Percentiles rank a stretch among this genome's conserved stretches.
Conservation (phyloP, 1,140 invertebrate species). For the Macrobrachium nipponense region DNA sequence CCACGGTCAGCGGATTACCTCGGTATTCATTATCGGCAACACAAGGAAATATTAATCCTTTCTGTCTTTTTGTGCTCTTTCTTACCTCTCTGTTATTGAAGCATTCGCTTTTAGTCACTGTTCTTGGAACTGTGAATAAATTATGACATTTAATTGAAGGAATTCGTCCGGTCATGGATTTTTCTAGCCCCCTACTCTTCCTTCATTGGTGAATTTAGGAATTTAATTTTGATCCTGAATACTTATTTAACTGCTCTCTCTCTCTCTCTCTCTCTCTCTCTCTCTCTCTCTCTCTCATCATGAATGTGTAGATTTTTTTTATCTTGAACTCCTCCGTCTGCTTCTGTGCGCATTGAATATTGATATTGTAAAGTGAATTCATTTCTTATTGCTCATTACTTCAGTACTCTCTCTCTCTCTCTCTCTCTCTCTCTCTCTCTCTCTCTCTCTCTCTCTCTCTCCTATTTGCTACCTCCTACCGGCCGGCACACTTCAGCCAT, state of each 20-base stretch:
- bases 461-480: no score
- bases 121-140: no score
- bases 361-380: no score
- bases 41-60: background rate
- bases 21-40: no score
- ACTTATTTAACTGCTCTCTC: background rate
- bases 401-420: conserved; percentile 13
- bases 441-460: background rate
- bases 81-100: background rate
- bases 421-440: conserved; percentile 17
- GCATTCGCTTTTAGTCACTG: no score
- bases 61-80: background rate
- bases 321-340: background rate
- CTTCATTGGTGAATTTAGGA: background rate
- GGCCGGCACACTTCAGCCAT: no score
- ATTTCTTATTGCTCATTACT: no score
- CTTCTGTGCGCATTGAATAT: no score
- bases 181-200: background rate
- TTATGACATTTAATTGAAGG: background rate
- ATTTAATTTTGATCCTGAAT: no score
- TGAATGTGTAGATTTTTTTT: no score
- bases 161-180: background rate
- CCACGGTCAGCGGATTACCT: no score
- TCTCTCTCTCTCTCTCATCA: background rate
- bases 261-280: conserved; percentile 6